Evolutionary conservation across 2,113 vertebrate species (phyloP), one percentile per base, ranked within the genome.

Genomic region (Etheostoma cragini): DNA sequence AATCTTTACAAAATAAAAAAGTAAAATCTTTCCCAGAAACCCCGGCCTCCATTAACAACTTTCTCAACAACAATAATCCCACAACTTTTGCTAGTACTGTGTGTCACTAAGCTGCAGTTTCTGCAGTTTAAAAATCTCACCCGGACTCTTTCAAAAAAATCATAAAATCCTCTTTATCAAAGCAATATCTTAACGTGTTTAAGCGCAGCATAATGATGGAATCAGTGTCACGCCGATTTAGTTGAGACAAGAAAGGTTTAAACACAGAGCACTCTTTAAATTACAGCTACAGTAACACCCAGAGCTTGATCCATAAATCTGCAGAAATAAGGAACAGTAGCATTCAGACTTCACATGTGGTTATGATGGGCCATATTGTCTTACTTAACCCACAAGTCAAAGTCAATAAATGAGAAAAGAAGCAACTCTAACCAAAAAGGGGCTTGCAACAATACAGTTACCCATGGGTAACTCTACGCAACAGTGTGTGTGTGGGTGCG

Each of bases 331-430:
- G 72, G 52, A 87, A 82, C 91, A 81, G 87, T 87, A 87, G 87
- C 83, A 1, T 50, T 76, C 35, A 78, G 79, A 53, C 67, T 83
- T 82, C 74, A 87, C 80, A 86, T 91, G 86, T 81, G 83, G 88
- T 91, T 85, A 68, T 72, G 82, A 86, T 80, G 82, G 82, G 57
- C 19, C 61, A 30, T 73, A 86, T 90, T 90, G 86, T 90, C 76
- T 87, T 84, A 75, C 85, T 88, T 56, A 87, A 75, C 62, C 91
- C 88, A 81, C 90, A 91, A 75, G 88, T 91, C 91, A 86, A 72
- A 90, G 76, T 76, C 78, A 87, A 91, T 92, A 83, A 89, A 86
- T 46, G 70, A 82, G 80, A 89, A 47, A 72, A 76, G 69, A 91
- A 85, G 75, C 85, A 74, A 82, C 52, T 54, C 19, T 56, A 54